phyloP scores from a whole-genome alignment of 2,113 vertebrate species.

The Gobio gobio region DNA sequence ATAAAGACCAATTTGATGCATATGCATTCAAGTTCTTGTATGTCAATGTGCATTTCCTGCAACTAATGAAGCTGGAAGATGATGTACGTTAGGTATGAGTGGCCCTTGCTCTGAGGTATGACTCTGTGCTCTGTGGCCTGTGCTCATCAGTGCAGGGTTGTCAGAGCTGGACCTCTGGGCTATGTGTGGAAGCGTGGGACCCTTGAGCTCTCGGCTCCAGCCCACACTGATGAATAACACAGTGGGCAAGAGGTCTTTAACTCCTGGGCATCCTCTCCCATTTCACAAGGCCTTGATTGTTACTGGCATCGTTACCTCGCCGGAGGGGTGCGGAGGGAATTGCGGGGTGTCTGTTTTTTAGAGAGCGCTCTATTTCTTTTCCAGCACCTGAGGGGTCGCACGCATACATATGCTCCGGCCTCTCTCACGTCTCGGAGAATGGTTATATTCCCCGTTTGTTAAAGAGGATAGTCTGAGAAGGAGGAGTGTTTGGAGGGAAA shows the following conservation, averaged over 20 bases:
- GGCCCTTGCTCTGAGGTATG: conserved; percentile 24
- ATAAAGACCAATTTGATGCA: background rate
- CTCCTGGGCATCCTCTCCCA: conserved; percentile 72
- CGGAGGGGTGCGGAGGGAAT: conserved; percentile 57
- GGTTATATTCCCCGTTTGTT: conserved; percentile 64
- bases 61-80: conserved; percentile 49
- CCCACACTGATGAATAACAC: conserved; percentile 67
- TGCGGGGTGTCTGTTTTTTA: conserved; percentile 50
- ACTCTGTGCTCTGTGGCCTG: conserved; percentile 17
- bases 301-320: conserved; percentile 65
- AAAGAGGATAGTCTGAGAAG: conserved; percentile 56
- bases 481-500: conserved; percentile 23
- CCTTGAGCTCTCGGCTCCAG: conserved; percentile 39
- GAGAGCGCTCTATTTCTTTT: conserved; percentile 31
- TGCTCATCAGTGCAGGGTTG: conserved; percentile 27
- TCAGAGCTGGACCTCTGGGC: conserved; percentile 40
- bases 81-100: conserved; percentile 33
- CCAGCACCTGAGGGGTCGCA: conserved; percentile 68
- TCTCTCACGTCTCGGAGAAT: conserved; percentile 56
- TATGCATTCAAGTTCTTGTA: background rate
- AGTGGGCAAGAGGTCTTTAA: conserved; percentile 71
- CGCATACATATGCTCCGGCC: conserved; percentile 56
- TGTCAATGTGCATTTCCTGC: conserved; percentile 43
- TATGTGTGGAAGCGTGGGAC: conserved; percentile 36
- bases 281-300: conserved; percentile 74